Base-by-base conservation (phyloP, 2,797 vertebrate genomes). In the Neoniphon sammara region DNA sequence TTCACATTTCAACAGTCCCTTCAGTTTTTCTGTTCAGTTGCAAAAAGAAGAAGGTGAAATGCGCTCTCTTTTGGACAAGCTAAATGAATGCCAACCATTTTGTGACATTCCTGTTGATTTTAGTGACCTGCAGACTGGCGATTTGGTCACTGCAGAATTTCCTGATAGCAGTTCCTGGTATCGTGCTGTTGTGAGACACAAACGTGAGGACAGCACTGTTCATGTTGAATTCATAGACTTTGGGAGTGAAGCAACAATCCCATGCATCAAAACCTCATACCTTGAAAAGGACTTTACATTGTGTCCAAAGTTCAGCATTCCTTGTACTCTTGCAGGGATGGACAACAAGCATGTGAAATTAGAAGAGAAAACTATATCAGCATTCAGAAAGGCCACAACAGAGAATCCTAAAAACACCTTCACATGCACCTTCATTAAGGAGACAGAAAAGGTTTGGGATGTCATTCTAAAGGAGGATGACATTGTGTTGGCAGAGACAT, bases 181-280 rank as follows among this genome's bases (percentile, higher is more conserved):
- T 85, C 93, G 95, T 55, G 95, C 95, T 58, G 87, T 93, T 47
- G 86, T 96, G 7, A 85, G 47, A 78, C 86, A 89, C 53, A 92
- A 88, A 61, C 78, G 61, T 44, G 77, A 70, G 15, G 66, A 81
- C 47, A 75, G 83, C 39, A 82, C 65, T 0, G 60, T 94, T 18
- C 83, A 78, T 9, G 77, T 96, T 7, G 91, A 93, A 27, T 96
- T 95, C 70, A 92, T 96, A 84, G 96, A 96, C 88, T 96, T 95
- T 79, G 96, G 96, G 30, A 96, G 96, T 65, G 86, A 90, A 42
- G 92, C 90, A 4, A 79, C 89, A 21, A 81, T 96, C 60, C 71
- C 79, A 1, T 31, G 73, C 39, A 75, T 73, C 78, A 91, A 93
- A 75, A 88, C 84, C 0, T 66, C 77, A 7, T 84, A 81, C 36